Base-by-base conservation (phyloP, 2,113 vertebrate genomes). In the Pachyramphus minor region DNA sequence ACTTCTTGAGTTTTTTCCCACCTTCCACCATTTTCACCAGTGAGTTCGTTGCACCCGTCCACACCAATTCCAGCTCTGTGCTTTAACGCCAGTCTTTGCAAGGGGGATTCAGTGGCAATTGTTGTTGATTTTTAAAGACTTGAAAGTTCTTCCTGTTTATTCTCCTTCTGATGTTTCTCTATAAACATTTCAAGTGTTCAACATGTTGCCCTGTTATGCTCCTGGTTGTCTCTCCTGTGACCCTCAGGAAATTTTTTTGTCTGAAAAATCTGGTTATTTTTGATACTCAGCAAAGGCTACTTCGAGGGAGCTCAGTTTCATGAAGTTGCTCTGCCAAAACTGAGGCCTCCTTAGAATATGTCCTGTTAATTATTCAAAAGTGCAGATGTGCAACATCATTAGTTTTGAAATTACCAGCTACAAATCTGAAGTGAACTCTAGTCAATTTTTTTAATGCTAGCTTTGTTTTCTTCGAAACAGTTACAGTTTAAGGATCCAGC, bases 231-330 rank as follows among this genome's bases (percentile, higher is more conserved):
- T 74, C 9, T 74, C 11, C 27, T 58, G 3, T 8, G 5, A 59
- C 23, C 11, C 30, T 71, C 12, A 71, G 30, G 67, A 50, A 31
- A 3, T 7, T 33, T 41, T 41, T 87, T 86, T 81, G 6, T 33
- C 33, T 33, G 41, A 76, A 87, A 39, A 66, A 31, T 52, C 11
- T 27, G 35, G 14, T 62, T 47, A 17, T 47, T 87, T 89, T 66
- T 2, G 0, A 11, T 71, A 37, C 4, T 63, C 12, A 5, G 0
- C 7, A 18, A 31, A 24, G 18, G 7, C 2, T 22, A 20, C 11
- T 59, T 89, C 20, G 47, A 30, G 31, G 28, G 10, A 76, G 37
- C 9, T 3, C 21, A 44, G 23, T 71, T 87, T 84, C 25, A 18
- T 37, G 31, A 92, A 60, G 33, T 10, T 90, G 10, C 47, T 47